Conservation (phyloP, 2,113 vertebrate genomes). For the Propithecus coquereli region DNA sequence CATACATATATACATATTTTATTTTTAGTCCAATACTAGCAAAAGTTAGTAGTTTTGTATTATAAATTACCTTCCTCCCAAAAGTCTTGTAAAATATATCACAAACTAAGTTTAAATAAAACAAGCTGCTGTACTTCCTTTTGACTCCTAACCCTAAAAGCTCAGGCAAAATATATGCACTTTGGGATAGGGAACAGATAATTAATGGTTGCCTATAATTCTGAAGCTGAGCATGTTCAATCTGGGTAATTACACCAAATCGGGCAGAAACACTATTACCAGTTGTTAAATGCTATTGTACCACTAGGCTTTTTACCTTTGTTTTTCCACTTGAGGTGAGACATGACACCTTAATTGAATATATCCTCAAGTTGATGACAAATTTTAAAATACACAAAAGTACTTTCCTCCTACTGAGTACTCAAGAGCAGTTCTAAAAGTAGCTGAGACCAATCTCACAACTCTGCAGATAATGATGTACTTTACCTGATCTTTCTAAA, state of each 20-base stretch:
- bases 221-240: conserved; percentile 71
- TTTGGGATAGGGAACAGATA: conserved; percentile 75
- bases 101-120: conserved; percentile 53
- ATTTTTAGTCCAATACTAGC: not conserved
- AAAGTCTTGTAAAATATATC: conserved; percentile 8
- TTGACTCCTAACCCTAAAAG: conserved; percentile 69
- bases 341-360: conserved; percentile 78
- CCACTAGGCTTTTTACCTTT: conserved; percentile 73
- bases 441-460: not conserved
- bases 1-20: too few relatives aligned
- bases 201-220: conserved; percentile 80
- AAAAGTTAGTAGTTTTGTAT: not conserved
- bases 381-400: conserved; percentile 71
- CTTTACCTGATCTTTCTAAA: conserved; percentile 32
- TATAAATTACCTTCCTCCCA: not conserved
- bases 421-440: conserved; percentile 69
- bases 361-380: conserved; percentile 70
- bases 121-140: conserved; percentile 47
- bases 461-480: not conserved
- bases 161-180: conserved; percentile 60
- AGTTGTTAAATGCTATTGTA: conserved; percentile 78
- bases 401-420: conserved; percentile 58
- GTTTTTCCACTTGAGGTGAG: conserved; percentile 78
- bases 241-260: conserved; percentile 79
- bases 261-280: conserved; percentile 80